Evolutionary conservation across 2,888 invertebrate species (phyloP), one percentile per base, ranked within the genome.

Genomic region (Timema cristinae): DNA sequence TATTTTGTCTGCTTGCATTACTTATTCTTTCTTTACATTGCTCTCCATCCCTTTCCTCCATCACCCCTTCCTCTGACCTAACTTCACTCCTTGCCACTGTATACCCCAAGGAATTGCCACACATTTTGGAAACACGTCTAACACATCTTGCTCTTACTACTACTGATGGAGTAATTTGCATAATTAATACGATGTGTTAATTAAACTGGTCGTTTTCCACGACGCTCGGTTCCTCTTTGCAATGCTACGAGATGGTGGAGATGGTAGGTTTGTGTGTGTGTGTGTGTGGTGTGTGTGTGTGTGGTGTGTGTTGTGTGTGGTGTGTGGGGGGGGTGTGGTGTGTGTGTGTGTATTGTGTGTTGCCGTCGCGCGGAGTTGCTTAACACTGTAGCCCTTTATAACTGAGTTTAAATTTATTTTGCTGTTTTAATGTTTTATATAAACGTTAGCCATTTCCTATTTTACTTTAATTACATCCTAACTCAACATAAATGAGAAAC

Each of bases 181-280:
- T 70, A 70, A 70, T 70, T 70, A 70, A 70, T 70, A 70, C 66
- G 66, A 66, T 70, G 70, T 70, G 70, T 70, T 70, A 70, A 70
- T 70, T 70, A 70, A 70, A 70, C 70, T 70, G 52, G 63, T 52
- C 68, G 48, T 54, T 68, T 52, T 68, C 67, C 68, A 51, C 54
- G 51, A 32, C 32, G 32, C 32, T 32, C 32, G 32, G 32, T 32
- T 32, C 32, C 32, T 32, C 32, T 32, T 15, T 63, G 63, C 63
- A 47, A 32, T 63, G 47, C 63, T 8, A 47, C 47, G 47, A 63
- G 63, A 11, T 32, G 47, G 13, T 32, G n/a, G 63, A 63, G 63
- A 63, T 63, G 63, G 63, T 16, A n/a, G n/a, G n/a, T n/a, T n/a
- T 63, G 63, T 63, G 47, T 63, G 63, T 13, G 63, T 47, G 47